Percentiles rank a stretch among this genome's conserved stretches.
Conservation (phyloP, 2,888 invertebrate species). For the Drosophila leonis region DNA sequence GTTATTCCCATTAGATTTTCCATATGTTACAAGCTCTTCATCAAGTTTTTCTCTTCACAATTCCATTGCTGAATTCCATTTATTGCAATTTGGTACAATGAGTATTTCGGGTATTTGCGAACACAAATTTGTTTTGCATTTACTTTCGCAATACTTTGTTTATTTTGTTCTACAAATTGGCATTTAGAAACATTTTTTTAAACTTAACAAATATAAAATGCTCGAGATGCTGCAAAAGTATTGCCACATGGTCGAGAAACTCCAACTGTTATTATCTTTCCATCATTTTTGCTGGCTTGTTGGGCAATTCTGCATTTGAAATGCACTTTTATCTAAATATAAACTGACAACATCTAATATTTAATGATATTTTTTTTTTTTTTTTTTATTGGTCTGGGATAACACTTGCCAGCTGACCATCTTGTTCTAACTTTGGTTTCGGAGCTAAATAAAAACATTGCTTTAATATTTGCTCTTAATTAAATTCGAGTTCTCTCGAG, state of each 20-base stretch:
- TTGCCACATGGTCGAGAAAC: constrained; percentile 16
- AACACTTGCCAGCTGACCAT: constrained; percentile 19
- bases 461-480: constrained; percentile 78
- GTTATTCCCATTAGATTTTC: neutral
- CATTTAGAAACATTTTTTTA: neutral
- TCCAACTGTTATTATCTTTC: constrained; percentile 8
- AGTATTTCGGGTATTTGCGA: constrained; percentile 1
- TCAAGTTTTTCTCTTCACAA: neutral
- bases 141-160: constrained; percentile 5
- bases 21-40: neutral
- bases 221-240: neutral
- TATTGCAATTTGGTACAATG: neutral
- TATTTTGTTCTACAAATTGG: constrained; percentile 4
- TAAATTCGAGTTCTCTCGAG: constrained; percentile 71
- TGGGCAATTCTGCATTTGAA: constrained; percentile 31
- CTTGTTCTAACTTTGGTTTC: constrained; percentile 10
- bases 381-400: constrained; percentile 3
- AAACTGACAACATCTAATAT: constrained; percentile 33
- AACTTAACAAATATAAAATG: constrained; percentile 8
- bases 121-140: constrained; percentile 3
- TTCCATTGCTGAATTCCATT: constrained; percentile 20
- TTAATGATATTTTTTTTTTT: neutral
- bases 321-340: constrained; percentile 24
- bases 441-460: constrained; percentile 57
- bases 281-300: constrained; percentile 5